phyloP scores from a whole-genome alignment of 2,113 vertebrate genomes.

The Brachypodius melanocephalos region DNA sequence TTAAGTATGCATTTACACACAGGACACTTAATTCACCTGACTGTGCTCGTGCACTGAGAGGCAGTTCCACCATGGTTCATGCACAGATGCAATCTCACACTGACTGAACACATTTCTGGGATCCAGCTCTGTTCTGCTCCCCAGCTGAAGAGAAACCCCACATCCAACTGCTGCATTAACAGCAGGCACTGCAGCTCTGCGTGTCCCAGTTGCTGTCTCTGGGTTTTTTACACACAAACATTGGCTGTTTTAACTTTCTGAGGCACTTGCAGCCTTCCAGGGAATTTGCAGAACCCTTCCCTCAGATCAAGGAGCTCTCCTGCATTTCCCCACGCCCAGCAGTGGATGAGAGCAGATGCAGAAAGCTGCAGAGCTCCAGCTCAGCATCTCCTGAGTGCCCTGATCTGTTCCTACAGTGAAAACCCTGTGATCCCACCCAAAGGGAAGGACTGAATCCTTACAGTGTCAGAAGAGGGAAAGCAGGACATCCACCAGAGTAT shows the following conservation, averaged over 20 bases:
- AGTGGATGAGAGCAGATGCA: not conserved
- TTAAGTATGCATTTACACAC: slow-evolving; percentile 50
- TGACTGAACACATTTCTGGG: slow-evolving; percentile 11
- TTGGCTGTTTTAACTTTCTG: not conserved
- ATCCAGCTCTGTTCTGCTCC: not conserved
- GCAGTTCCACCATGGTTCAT: not conserved
- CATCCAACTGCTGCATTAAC: not conserved
- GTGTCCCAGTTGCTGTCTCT: not conserved
- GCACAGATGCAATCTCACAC: slow-evolving; percentile 35
- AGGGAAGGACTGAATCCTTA: not conserved
- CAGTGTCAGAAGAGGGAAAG: slow-evolving; percentile 18
- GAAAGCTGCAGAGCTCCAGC: not conserved
- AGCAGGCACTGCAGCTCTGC: not conserved
- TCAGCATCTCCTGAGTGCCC: not conserved
- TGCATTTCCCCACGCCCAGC: not conserved
- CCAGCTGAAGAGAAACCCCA: not conserved
- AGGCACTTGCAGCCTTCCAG: not conserved
- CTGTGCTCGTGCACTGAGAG: slow-evolving; percentile 11
- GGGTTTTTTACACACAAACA: not conserved
- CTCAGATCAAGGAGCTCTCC: not conserved
- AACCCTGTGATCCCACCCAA: slow-evolving; percentile 6
- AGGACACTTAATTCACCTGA: slow-evolving; percentile 40
- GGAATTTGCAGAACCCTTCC: not conserved
- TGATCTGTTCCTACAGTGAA: rapidly evolving
- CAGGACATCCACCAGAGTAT: slow-evolving; percentile 20